Conservation (phyloP, 2,797 vertebrate species). For the Diplodus sargus region DNA sequence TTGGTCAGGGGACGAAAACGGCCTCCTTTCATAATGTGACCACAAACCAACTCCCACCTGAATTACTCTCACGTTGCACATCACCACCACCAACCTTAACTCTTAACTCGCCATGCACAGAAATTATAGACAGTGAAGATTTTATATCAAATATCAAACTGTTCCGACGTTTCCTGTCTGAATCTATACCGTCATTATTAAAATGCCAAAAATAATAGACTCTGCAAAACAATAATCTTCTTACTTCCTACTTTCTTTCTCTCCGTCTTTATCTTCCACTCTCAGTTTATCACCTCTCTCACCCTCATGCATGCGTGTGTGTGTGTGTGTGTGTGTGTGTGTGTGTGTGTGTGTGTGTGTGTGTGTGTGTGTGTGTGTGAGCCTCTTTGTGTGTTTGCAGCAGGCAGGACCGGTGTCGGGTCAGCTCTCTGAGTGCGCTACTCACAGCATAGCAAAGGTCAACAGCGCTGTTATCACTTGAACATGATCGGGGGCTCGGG, state of each 20-base stretch:
- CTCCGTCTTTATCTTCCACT: not conserved
- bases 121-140: too few species aligned
- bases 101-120: not conserved
- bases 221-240: not conserved
- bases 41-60: too few species aligned
- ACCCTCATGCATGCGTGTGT: slow-evolving; percentile 10
- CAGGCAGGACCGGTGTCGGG: slow-evolving; percentile 57
- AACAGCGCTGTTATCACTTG: slow-evolving; percentile 78
- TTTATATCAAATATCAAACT: too few species aligned
- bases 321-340: slow-evolving; percentile 33
- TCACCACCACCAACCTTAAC: too few species aligned
- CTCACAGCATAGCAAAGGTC: slow-evolving; percentile 78
- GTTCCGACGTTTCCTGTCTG: not conserved
- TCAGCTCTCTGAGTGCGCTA: slow-evolving; percentile 68
- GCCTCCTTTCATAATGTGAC: too few species aligned
- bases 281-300: not conserved
- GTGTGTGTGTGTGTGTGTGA: slow-evolving; percentile 12
- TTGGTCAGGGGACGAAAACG: too few species aligned
- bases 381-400: slow-evolving; percentile 27
- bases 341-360: slow-evolving; percentile 25
- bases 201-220: not conserved
- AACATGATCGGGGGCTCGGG: slow-evolving; percentile 68
- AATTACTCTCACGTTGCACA: too few species aligned
- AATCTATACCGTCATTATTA: not conserved
- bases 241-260: not conserved